Conservation (phyloP, 1,140 invertebrate genomes). For the Monomorium pharaonis region DNA sequence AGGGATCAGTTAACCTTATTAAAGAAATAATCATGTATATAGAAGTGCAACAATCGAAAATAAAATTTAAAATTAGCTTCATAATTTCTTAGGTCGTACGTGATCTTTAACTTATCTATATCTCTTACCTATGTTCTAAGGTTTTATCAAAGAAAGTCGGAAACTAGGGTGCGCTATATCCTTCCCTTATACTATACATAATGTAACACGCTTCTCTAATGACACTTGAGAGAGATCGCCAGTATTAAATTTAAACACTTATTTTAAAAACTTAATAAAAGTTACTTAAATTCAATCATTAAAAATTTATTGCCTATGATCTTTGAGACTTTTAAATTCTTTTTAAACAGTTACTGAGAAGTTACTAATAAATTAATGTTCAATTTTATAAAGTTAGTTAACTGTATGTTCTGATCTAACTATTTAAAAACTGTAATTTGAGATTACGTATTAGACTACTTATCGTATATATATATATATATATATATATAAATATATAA, state of each 20-base stretch:
- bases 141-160: constrained; percentile 8
- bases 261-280: neutral
- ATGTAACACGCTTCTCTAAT: constrained; percentile 27
- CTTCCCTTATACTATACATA: neutral
- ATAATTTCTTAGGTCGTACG: neutral
- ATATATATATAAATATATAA: neutral
- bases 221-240: neutral
- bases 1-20: neutral
- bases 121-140: constrained; percentile 14
- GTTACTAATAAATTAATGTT: neutral
- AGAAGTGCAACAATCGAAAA: neutral
- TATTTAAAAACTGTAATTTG: neutral
- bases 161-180: constrained; percentile 15
- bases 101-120: neutral
- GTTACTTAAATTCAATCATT: neutral
- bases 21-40: neutral
- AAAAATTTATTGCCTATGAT: neutral
- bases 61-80: neutral
- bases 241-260: neutral
- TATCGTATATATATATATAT: neutral
- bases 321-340: neutral
- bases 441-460: neutral
- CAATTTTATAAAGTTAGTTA: neutral
- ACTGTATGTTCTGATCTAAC: neutral
- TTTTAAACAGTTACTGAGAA: neutral